Evolutionary conservation across 2,888 invertebrate genomes (phyloP), one percentile per base, ranked within the genome.

Genomic region (Syrista parreyssii): DNA sequence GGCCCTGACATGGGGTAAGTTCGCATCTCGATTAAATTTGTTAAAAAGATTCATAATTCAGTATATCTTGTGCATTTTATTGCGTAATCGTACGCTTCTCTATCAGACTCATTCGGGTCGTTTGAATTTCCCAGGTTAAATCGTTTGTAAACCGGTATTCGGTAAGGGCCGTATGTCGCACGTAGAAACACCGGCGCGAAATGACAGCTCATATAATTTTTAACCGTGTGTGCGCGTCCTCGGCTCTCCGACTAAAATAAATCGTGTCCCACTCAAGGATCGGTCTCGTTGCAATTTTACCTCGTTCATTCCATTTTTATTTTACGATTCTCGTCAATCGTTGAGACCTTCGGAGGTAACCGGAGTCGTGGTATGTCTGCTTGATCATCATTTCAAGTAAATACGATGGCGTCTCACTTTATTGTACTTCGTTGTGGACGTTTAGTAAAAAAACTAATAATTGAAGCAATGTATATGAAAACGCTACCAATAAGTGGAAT

Each of bases 1-100:
- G 86, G 83, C 86, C 85, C 86, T 86, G 88, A 88, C 88, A 90
- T 89, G 90, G 91, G 89, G 90, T 89, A 90, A 90, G 90, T 90
- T 86, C 82, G 83, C 78, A 78, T 84, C 75, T 76, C 33, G 72
- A 75, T 80, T 84, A 76, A 82, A 79, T 84, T 81, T 74, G 75
- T 76, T 80, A 77, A 69, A 82, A 80, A 74, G n/a, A 81, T 79
- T 75, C 75, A 12, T 71, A 31, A 31, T 23, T 23, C 9, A 9
- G 15, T 55, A 23, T 9, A 15, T 55, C 23, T 9, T 55, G 55
- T 55, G 23, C 55, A 23, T 23, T 23, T 55, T 55, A 23, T 55
- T 23, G 55, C 55, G 55, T 23, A 55, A 55, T 55, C 23, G 6
- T 23, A 55, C 55, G 23, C 9, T 6, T 55, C 55, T 23, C 23